A percentile compares a stretch with the other conserved stretches of the same genome.
These are phyloP conservation scores for Slavum lentiscoides DNA, from an alignment of 2,888 invertebrate genomes.

Conservation along the genomic window DNA sequence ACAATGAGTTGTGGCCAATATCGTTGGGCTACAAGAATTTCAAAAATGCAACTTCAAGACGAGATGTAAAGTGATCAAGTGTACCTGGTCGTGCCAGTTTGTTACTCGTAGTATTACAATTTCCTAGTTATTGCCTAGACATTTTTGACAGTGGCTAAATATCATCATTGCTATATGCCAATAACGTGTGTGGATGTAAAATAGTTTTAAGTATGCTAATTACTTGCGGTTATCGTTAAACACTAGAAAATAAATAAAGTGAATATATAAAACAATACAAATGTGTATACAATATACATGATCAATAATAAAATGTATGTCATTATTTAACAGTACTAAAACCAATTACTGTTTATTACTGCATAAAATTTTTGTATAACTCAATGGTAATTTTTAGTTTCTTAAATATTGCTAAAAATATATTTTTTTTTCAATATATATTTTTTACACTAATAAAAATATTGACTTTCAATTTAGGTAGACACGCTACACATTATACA, in stretches of 20 bases:
- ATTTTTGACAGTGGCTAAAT: no score
- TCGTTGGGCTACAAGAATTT: no score
- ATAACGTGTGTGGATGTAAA: no score
- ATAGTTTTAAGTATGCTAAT: no score
- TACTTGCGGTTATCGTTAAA: no score
- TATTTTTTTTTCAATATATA: not conserved
- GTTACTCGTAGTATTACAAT: no score
- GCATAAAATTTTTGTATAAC: not conserved
- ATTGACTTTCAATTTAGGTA: slow-evolving; percentile 11
- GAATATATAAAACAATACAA: slow-evolving; percentile 9
- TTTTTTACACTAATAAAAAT: slow-evolving; percentile 4
- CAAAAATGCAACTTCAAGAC: no score
- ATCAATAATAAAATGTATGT: slow-evolving; percentile 22
- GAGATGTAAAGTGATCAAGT: no score
- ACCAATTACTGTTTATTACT: not conserved
- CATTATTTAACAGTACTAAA: slow-evolving; percentile 16
- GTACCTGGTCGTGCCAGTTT: no score
- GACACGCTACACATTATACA: not conserved
- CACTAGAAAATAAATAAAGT: not conserved
- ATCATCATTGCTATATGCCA: no score
- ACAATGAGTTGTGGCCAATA: no score
- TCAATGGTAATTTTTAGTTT: not conserved
- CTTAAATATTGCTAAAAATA: not conserved
- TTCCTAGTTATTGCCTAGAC: no score
- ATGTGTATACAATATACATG: not conserved